Evolutionary conservation across 1,140 invertebrate species (phyloP).

Genomic region (Ceratosolen solmsi): DNA sequence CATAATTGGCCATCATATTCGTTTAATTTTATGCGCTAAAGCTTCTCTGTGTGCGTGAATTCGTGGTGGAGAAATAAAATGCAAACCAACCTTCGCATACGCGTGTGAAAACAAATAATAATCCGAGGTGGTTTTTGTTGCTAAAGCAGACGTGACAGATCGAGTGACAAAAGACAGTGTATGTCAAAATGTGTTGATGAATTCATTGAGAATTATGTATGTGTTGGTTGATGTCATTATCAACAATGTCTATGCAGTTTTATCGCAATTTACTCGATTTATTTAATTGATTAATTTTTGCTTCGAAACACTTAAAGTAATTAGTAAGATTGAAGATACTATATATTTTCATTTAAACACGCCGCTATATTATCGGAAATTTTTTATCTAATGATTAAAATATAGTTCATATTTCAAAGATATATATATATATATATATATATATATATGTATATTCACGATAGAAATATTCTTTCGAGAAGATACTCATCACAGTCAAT

Average conservation of each 20-base stretch:
- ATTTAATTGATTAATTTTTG: too few relatives aligned
- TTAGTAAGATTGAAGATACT: not conserved
- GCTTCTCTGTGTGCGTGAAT: constrained; percentile 17
- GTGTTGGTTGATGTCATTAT: not conserved
- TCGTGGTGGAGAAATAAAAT: constrained; percentile 33
- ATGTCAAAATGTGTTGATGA: constrained; percentile 18
- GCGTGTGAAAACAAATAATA: constrained; percentile 43
- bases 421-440: too few relatives aligned
- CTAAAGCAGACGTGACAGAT: not conserved
- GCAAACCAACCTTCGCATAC: constrained; percentile 13
- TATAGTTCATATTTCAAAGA: too few relatives aligned
- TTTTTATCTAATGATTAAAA: too few relatives aligned
- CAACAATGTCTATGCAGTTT: not conserved
- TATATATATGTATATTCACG: too few relatives aligned
- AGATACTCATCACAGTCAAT: too few relatives aligned
- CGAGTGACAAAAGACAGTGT: not conserved
- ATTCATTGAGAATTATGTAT: not conserved
- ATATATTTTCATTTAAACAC: too few relatives aligned
- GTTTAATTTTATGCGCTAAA: constrained; percentile 25
- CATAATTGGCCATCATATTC: constrained; percentile 60
- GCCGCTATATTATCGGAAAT: too few relatives aligned
- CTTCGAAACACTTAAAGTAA: not conserved
- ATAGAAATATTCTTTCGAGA: too few relatives aligned
- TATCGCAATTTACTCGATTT: not conserved
- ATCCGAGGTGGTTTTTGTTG: constrained; percentile 17